Evolutionary conservation across 2,888 invertebrate genomes (phyloP).

Genomic region (Drosophila peninsularis): DNA sequence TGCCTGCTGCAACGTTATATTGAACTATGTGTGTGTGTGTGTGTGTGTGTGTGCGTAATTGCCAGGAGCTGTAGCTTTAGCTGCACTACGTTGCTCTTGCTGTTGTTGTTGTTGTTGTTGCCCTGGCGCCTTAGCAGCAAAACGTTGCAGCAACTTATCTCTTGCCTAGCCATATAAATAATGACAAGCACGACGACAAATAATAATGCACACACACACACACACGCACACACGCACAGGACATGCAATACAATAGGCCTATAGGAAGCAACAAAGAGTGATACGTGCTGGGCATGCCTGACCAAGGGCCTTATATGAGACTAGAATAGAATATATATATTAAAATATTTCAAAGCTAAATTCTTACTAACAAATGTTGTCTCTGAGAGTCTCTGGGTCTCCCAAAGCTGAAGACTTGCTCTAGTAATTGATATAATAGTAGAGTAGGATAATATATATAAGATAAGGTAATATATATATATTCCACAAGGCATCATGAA

Average conservation of each 20-base stretch:
- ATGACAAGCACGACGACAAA: slow-evolving; percentile 82
- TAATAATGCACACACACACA: slow-evolving; percentile 71
- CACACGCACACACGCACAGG: slow-evolving; percentile 38
- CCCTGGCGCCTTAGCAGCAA: slow-evolving; percentile 45
- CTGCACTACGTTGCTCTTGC: slow-evolving; percentile 22
- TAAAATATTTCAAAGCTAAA: no score
- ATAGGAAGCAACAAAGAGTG: slow-evolving; percentile 26
- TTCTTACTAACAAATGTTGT: no score
- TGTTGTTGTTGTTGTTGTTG: slow-evolving; percentile 5
- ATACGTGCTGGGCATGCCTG: neutral
- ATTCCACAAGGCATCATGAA: no score
- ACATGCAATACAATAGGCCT: slow-evolving; percentile 65
- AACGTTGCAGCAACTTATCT: slow-evolving; percentile 76
- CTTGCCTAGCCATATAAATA: slow-evolving; percentile 81
- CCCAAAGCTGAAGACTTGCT: no score
- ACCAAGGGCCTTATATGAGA: neutral
- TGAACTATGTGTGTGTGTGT: slow-evolving; percentile 31
- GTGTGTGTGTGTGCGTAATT: slow-evolving; percentile 57
- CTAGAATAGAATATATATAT: no score
- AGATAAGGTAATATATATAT: no score
- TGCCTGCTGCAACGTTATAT: slow-evolving; percentile 40
- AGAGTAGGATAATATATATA: no score
- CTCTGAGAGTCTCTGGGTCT: no score
- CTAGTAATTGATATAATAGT: no score
- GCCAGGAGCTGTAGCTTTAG: slow-evolving; percentile 57